These are phyloP conservation scores for Acheta domesticus DNA, from an alignment of 2,888 invertebrate species.

Conservation along the genomic window DNA sequence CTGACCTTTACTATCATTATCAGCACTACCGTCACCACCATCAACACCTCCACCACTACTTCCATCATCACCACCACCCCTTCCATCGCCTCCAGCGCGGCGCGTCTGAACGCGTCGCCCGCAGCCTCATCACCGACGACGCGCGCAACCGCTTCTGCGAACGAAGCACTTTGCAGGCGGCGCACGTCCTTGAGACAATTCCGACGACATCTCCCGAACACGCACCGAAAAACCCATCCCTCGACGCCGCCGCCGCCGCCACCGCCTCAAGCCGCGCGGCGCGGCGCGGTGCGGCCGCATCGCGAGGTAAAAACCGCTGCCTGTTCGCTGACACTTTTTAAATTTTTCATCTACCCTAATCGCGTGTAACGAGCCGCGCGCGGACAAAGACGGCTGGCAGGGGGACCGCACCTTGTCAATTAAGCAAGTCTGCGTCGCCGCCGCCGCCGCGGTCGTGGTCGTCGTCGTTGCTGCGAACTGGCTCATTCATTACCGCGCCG, in stretches of 20 bases:
- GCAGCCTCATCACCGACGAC: not conserved
- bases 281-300: not conserved
- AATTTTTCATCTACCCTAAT: not conserved
- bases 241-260: not conserved
- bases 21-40: too few species aligned
- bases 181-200: slow-evolving; percentile 7
- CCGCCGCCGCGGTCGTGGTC: not conserved
- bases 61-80: too few species aligned
- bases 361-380: too few species aligned
- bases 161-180: not conserved
- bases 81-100: too few species aligned
- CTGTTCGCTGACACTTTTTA: not conserved
- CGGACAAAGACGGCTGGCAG: too few species aligned
- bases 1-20: too few species aligned
- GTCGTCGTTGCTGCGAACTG: not conserved
- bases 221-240: not conserved
- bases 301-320: not conserved
- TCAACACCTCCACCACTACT: too few species aligned
- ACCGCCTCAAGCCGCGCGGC: not conserved
- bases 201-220: not conserved
- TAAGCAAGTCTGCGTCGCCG: not conserved
- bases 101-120: too few species aligned
- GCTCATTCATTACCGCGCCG: not conserved
- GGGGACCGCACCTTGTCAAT: too few species aligned
- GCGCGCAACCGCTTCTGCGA: not conserved